Evolutionary conservation across 2,113 vertebrate genomes (phyloP).

Genomic region (Nannospalax galili): DNA sequence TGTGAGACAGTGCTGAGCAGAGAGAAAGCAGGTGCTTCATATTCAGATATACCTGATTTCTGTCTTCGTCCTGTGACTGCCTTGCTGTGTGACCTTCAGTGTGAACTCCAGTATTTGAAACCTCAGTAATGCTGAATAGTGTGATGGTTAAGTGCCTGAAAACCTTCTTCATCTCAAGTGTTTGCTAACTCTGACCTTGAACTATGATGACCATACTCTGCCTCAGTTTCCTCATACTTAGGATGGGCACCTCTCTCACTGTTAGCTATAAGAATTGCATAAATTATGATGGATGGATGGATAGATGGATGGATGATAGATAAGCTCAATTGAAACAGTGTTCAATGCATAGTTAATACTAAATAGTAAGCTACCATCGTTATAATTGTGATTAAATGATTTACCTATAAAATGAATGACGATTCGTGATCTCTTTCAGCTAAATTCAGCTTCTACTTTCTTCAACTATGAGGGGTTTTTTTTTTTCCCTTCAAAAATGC

Average conservation of each 20-base stretch:
- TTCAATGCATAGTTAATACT: not conserved
- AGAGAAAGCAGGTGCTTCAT: not conserved
- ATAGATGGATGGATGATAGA: not conserved
- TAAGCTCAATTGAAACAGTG: not conserved
- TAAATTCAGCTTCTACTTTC: not conserved
- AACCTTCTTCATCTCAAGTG: not conserved
- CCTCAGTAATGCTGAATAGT: not conserved
- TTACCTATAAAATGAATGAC: not conserved
- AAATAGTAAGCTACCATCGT: not conserved
- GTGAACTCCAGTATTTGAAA: not conserved
- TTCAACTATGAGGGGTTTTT: slow-evolving; percentile 85
- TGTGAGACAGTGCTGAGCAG: not conserved
- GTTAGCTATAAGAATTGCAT: not conserved
- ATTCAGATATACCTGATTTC: not conserved
- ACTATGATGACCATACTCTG: not conserved
- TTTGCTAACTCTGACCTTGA: not conserved
- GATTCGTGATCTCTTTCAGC: not conserved
- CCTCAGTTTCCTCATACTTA: not conserved
- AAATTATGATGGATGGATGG: not conserved
- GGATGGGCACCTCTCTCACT: not conserved
- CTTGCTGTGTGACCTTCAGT: not conserved
- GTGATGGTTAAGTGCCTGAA: not conserved
- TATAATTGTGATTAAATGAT: slow-evolving; percentile 14
- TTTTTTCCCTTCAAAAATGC: slow-evolving; percentile 78
- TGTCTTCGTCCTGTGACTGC: not conserved